phyloP scores from a whole-genome alignment of 2,797 vertebrate genomes.

The Lycodopsis pacificus region DNA sequence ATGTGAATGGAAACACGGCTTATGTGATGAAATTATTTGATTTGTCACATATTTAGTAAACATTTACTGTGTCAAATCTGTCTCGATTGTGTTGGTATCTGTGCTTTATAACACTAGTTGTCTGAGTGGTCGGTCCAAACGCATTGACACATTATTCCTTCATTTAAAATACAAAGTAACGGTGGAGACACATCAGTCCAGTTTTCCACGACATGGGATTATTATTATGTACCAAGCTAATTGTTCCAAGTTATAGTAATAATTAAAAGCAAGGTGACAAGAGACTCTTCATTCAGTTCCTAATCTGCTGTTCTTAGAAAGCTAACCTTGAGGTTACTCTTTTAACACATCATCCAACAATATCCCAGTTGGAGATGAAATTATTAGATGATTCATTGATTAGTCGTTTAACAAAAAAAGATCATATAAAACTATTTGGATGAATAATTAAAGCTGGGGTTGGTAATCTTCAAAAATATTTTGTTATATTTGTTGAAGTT shows the following conservation, averaged over 20 bases:
- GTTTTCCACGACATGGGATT: neutral
- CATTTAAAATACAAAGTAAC: too few species aligned
- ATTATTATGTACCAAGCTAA: neutral
- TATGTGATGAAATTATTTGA: neutral
- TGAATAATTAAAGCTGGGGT: too few species aligned
- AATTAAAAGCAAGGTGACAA: neutral
- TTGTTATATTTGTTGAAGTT: too few species aligned
- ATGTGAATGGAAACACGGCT: neutral
- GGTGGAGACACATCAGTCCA: neutral
- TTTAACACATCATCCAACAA: neutral
- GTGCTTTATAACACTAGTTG: neutral
- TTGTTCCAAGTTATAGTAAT: neutral
- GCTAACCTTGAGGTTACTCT: too few species aligned
- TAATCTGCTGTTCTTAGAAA: too few species aligned
- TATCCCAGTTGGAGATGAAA: neutral
- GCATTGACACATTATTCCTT: too few species aligned
- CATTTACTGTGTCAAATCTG: neutral
- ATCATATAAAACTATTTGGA: too few species aligned
- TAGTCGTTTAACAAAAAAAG: too few species aligned
- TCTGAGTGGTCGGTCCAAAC: neutral
- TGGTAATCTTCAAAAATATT: too few species aligned
- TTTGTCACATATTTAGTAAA: neutral
- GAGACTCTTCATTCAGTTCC: too few species aligned
- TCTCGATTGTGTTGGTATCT: too few species aligned
- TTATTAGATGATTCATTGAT: too few species aligned